Evolutionary conservation across 2,113 vertebrate species (phyloP).

Genomic region (Ictalurus furcatus): DNA sequence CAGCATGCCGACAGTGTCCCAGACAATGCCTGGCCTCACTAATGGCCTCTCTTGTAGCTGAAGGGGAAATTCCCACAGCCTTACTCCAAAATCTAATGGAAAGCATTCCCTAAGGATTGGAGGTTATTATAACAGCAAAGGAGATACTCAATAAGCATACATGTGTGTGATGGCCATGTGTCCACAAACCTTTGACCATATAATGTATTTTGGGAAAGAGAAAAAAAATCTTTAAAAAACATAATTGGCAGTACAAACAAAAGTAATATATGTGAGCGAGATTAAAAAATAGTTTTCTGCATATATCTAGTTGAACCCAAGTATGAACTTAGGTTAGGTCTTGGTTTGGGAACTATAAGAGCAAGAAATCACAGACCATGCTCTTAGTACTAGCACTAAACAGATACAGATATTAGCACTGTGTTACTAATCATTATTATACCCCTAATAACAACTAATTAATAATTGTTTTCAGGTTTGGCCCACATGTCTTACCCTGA

Average conservation of each 20-base stretch:
- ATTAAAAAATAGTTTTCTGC: neutral
- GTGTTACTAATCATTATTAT: neutral
- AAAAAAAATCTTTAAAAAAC: neutral
- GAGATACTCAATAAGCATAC: neutral
- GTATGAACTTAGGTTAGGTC: neutral
- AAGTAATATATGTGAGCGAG: neutral
- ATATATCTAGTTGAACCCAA: neutral
- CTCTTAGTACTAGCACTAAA: neutral
- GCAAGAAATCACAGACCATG: neutral
- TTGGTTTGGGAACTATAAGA: neutral
- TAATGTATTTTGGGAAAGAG: neutral
- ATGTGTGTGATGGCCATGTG: neutral
- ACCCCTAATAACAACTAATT: neutral
- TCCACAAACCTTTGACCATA: neutral
- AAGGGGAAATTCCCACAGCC: no score
- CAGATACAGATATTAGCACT: neutral
- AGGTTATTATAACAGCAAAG: no score
- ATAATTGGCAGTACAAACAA: neutral
- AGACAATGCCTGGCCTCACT: no score
- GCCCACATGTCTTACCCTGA: slow-evolving; percentile 60
- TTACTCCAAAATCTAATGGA: no score
- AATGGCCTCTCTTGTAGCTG: no score
- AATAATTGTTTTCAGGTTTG: neutral
- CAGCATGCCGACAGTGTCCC: no score
- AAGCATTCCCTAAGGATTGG: no score